Base-by-base conservation (phyloP, 2,888 invertebrate species). In the Drosophila fungiperda region DNA sequence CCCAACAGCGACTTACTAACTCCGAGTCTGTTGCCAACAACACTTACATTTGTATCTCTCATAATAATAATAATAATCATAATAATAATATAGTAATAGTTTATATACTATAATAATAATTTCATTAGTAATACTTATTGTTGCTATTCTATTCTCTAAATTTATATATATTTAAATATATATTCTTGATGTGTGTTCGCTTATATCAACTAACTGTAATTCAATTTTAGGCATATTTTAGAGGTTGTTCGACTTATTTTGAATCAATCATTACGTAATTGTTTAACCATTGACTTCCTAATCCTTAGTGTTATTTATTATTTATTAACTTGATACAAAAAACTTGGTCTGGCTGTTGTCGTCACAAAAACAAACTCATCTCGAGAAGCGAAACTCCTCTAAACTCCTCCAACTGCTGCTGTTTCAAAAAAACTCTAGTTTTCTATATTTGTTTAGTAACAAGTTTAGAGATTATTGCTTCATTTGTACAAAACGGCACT, bases 91-190 rank as follows among this genome's bases (percentile, higher is more conserved):
- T 42, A 33, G 45, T 45, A 23, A 45, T 45, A 45, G 23, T 52
- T 17, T 29, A 55, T 55, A 57, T 69, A 62, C 68, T 77, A 77
- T 68, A 59, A 72, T 77, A 77, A 74, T 78, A 74, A 78, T 74
- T 80, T 80, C 80, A 71, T 78, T 76, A 78, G 76, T 81, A 81
- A 81, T 81, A 81, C 81, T 81, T 81, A 81, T 81, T 81, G 81
- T 77, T 61, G 69, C 74, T 73, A 45, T 45, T 45, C 42, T 45
- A 42, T 45, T 12, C 45, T 45, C 7, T 45, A 5, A n/a, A n/a
- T 40, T 15, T 40, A 40, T 42, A 40, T 40, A 40, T 40, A 40
- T n/a, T n/a, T 77, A 69, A 20, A 49, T 57, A 67, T 70, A 29
- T 75, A 52, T 75, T 62, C 55, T 68, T 78, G 67, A 63, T 76